Evolutionary conservation across 2,888 invertebrate genomes (phyloP).

Genomic region (Gymnosoma rotundatum): DNA sequence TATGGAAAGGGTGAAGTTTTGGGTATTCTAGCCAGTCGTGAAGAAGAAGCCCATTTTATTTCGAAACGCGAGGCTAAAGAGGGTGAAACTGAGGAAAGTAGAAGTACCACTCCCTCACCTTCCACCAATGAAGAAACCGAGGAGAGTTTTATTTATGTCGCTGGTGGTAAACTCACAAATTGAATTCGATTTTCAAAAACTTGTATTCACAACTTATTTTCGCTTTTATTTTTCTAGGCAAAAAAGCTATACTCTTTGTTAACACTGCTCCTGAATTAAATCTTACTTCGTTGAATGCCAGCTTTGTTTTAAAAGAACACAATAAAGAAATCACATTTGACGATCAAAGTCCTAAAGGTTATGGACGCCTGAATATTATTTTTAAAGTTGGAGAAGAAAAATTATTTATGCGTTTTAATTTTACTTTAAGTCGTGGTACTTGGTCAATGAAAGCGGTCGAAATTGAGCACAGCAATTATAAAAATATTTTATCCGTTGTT

Average conservation of each 20-base stretch:
- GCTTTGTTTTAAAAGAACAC: constrained; percentile 76
- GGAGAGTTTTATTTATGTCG: constrained; percentile 83
- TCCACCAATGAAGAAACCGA: constrained; percentile 79
- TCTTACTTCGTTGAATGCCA: constrained; percentile 74
- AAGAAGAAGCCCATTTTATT: constrained; percentile 79
- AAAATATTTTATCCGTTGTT: constrained; percentile 74
- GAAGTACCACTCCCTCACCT: constrained; percentile 77
- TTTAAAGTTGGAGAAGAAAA: constrained; percentile 79
- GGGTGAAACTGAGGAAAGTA: constrained; percentile 68
- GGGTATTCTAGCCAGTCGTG: constrained; percentile 84
- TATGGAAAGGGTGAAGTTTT: constrained; percentile 85
- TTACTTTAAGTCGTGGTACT: constrained; percentile 83
- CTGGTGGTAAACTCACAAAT: constrained; percentile 81
- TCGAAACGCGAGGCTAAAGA: constrained; percentile 77
- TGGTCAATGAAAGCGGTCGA: constrained; percentile 85
- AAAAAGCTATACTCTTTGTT: constrained; percentile 84
- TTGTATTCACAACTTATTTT: not conserved
- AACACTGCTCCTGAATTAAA: constrained; percentile 83
- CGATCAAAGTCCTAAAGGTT: constrained; percentile 76
- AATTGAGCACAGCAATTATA: constrained; percentile 82
- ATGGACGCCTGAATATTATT: constrained; percentile 78
- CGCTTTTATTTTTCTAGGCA: constrained; percentile 69
- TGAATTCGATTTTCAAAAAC: not conserved
- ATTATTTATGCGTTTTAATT: constrained; percentile 84
- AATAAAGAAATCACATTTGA: constrained; percentile 78